Base-by-base conservation (phyloP, 2,113 vertebrate genomes). In the Gallinago jamesoni region DNA sequence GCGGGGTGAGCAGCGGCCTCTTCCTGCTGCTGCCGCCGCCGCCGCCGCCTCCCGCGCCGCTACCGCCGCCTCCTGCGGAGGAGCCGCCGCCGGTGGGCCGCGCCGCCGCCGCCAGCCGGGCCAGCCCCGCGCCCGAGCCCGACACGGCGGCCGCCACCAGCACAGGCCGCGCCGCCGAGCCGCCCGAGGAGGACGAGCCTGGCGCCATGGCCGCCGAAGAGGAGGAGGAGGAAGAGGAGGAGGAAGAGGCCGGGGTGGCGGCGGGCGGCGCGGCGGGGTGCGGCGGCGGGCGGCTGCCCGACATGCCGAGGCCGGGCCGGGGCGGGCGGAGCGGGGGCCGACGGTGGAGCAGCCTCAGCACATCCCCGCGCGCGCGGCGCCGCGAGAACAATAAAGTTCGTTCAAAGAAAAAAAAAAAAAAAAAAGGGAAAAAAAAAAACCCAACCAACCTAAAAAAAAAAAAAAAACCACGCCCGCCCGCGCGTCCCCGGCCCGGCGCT, bases 1-100 rank as follows among this genome's bases (percentile, higher is more conserved):
- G 98, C 2, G 99, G 99, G 14, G 98, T 98, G 59, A 98, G 98
- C 45, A 99, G 98, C 89, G 99, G 98, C 94, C 98, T 98, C 98
- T 99, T 99, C 93, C 99, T 98, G 97, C 98, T 98, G 83, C 89
- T 79, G 92, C 95, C 93, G 20, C 89, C 85, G 91, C 89, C 85
- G 91, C 95, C 95, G 25, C 39, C 39, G 39, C 39, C 39, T 39
- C 90, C 66, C 15, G 74, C 74, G 9, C 78, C 95, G 81, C 96
- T 92, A 25, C 96, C 95, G 6, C 94, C 91, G 92, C 98, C 43
- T 43, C 98, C 72, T 96, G 86, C 85, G 92, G 96, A 87, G 94
- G 88, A 41, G 94, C 96, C 91, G 87, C 66, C 63, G 95, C 97
- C 90, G 95, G 72, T 97, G 59, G 93, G 97, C 85, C 82, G 24